Evolutionary conservation across 2,888 invertebrate species (phyloP), one percentile per base, ranked within the genome.

Genomic region (Xanthia togata): DNA sequence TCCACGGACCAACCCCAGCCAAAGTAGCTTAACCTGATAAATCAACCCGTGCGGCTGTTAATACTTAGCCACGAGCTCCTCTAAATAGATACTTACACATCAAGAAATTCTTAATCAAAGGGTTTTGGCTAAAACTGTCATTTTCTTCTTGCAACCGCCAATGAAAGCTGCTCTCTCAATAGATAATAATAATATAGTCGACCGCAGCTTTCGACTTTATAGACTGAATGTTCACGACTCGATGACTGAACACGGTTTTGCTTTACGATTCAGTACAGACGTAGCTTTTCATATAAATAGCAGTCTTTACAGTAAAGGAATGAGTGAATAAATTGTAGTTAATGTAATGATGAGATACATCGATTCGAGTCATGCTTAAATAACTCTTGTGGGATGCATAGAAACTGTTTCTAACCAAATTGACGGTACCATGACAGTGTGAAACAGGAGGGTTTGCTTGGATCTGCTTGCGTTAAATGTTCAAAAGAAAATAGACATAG

Each of bases 81-180:
- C 50, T 50, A 23, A 23, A 50, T 50, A 50, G 6, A 8, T 9
- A 47, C 23, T 9, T 35, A 26, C 5, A 50, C 50, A 41, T 63
- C 41, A 79, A 71, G 14, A 47, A 14, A 63, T 41, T 31, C 14
- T 1, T 38, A 4, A 2, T 57, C 55, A 79, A 78, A 72, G 6
- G 23, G 17, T 17, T 59, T 72, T 57, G 14, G 31, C 17, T 57
- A 23, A 35, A 62, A 38, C 14, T 35, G 3, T n/a, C 0, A 50
- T 79, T 57, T 79, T 64, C n/a, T 70, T 70, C 41, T 60, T 60
- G 41, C 31, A 78, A 72, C 4, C 11, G 4, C 63, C 59, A 80
- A 79, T 72, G 38, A 64, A 63, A 72, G 73, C 23, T 50, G 17
- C 50, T 41, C 41, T 64, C 5, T 50, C 50, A 72, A 72, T 63